phyloP scores from a whole-genome alignment of 2,113 vertebrate species.

The Archocentrus centrarchus region DNA sequence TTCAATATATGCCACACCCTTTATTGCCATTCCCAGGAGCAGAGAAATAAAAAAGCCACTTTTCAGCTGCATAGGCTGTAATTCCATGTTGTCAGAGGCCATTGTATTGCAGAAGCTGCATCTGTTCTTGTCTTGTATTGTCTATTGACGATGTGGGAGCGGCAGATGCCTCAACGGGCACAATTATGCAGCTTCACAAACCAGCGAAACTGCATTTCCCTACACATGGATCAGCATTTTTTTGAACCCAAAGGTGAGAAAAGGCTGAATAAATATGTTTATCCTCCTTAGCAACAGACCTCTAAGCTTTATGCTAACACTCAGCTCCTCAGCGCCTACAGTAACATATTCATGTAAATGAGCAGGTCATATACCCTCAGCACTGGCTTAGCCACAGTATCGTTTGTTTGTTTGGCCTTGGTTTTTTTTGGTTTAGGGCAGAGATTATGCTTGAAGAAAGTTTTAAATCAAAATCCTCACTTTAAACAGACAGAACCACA shows the following conservation, averaged over 20 bases:
- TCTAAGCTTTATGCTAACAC: conserved; percentile 46
- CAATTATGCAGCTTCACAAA: conserved; percentile 65
- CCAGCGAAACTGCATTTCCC: conserved; percentile 43
- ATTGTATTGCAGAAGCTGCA: conserved; percentile 69
- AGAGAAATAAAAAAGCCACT: conserved; percentile 60
- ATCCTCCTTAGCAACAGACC: conserved; percentile 47
- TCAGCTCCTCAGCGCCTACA: conserved; percentile 27
- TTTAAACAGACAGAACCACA: conserved; percentile 16
- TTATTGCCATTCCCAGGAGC: conserved; percentile 53
- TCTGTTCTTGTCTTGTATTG: conserved; percentile 66
- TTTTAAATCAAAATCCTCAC: conserved; percentile 29
- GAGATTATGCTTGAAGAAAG: conserved; percentile 40
- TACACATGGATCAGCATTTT: conserved; percentile 49
- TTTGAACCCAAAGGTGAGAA: conserved; percentile 56
- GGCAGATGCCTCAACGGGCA: conserved; percentile 46
- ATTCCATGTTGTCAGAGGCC: conserved; percentile 73
- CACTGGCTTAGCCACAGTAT: conserved; percentile 26
- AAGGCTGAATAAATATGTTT: conserved; percentile 61
- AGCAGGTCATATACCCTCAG: conserved; percentile 47
- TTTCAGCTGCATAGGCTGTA: conserved; percentile 69
- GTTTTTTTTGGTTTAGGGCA: conserved; percentile 46
- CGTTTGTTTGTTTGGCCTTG: conserved; percentile 63
- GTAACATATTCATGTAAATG: conserved; percentile 62
- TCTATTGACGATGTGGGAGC: conserved; percentile 62
- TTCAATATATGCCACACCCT: conserved; percentile 49